These are phyloP conservation scores for Scyliorhinus canicula DNA, from an alignment of 2,797 vertebrate genomes.

Conservation along the genomic window DNA sequence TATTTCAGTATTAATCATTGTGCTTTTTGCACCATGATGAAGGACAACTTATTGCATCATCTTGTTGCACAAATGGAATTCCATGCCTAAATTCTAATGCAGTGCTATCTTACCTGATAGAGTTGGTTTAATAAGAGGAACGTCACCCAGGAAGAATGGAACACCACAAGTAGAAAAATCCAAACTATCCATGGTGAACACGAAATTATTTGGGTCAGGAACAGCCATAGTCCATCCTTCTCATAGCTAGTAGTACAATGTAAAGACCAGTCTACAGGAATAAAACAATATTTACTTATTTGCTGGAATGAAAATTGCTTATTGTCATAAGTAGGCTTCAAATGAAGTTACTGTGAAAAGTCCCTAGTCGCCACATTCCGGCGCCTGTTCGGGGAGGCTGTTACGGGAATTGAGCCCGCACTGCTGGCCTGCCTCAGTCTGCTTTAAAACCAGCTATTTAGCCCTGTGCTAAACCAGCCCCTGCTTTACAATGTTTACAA, in stretches of 20 bases:
- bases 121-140: conserved; percentile 70
- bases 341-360: no score
- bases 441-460: no score
- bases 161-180: conserved; percentile 66
- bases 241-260: conserved; percentile 64
- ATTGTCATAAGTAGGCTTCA: no score
- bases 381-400: no score
- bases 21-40: conserved; percentile 19
- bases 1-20: background rate
- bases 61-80: background rate
- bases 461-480: no score
- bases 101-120: conserved; percentile 67
- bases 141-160: conserved; percentile 72
- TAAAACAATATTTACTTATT: background rate
- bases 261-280: conserved; percentile 71
- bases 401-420: no score
- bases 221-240: conserved; percentile 67
- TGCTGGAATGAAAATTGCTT: no score
- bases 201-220: conserved; percentile 56
- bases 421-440: no score
- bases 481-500: no score
- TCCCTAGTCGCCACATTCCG: no score
- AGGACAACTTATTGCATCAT: background rate
- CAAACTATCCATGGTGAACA: conserved; percentile 85
- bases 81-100: background rate